Evolutionary conservation across 2,888 invertebrate genomes (phyloP).

Genomic region (Papilio elwesi): DNA sequence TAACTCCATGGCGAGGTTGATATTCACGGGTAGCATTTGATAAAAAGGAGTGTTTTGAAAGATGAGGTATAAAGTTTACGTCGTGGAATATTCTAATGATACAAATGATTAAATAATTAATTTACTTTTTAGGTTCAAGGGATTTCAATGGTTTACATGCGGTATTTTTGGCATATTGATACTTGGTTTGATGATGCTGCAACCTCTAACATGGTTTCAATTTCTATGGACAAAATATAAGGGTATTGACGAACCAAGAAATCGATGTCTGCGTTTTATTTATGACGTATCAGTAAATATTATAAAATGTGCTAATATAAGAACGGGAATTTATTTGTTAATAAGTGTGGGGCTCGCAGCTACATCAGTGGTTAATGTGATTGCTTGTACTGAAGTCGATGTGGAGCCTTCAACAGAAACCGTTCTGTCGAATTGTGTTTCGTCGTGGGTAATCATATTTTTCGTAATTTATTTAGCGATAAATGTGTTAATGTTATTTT

Average conservation of each 20-base stretch:
- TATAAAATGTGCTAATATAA: conserved; percentile 85
- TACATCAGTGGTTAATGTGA: conserved; percentile 87
- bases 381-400: conserved; percentile 66
- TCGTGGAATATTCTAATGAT: no score
- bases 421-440: conserved; percentile 75
- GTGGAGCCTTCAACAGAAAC: conserved; percentile 56
- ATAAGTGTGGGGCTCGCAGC: conserved; percentile 86
- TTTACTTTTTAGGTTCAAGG: conserved; percentile 60
- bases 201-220: conserved; percentile 91
- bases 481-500: conserved; percentile 8
- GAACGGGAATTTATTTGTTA: conserved; percentile 87
- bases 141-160: conserved; percentile 68
- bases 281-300: conserved; percentile 86
- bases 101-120: not conserved
- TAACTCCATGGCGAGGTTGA: no score
- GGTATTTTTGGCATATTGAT: conserved; percentile 57
- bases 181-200: conserved; percentile 74
- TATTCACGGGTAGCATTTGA: no score
- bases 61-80: no score
- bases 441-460: conserved; percentile 76
- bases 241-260: conserved; percentile 83
- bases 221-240: conserved; percentile 85
- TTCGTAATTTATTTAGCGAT: conserved; percentile 2
- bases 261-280: conserved; percentile 78
- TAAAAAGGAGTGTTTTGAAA: no score